Conservation (phyloP, 2,113 vertebrate genomes). For the Nothobranchius furzeri region DNA sequence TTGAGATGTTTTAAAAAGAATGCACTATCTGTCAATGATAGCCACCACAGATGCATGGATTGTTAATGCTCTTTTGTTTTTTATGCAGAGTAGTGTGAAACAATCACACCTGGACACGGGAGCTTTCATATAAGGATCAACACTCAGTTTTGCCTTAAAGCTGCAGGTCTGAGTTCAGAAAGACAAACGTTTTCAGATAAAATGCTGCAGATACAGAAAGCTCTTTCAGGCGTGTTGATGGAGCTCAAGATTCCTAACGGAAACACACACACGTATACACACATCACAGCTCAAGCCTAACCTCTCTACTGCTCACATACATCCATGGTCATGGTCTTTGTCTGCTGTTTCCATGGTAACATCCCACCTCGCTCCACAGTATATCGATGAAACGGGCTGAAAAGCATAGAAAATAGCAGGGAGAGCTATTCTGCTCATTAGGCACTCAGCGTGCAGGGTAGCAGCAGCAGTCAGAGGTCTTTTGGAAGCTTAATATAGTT, state of each 20-base stretch:
- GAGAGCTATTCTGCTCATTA: slow-evolving; percentile 66
- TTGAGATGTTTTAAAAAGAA: too few species aligned
- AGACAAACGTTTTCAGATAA: neutral
- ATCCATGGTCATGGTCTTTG: slow-evolving; percentile 45
- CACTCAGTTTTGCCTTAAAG: neutral
- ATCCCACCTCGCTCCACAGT: slow-evolving; percentile 49
- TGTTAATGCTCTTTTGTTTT: neutral
- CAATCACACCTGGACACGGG: slow-evolving; percentile 22
- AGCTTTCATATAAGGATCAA: neutral
- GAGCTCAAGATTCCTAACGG: slow-evolving; percentile 33
- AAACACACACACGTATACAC: neutral
- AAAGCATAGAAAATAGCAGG: slow-evolving; percentile 40
- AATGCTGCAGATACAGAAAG: neutral
- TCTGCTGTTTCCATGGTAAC: slow-evolving; percentile 79
- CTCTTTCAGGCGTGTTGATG: neutral
- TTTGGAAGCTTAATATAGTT: slow-evolving; percentile 22
- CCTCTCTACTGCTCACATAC: slow-evolving; percentile 24
- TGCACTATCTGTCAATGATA: too few species aligned
- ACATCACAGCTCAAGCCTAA: slow-evolving; percentile 19
- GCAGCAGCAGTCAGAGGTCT: slow-evolving; percentile 38
- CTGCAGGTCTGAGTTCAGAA: neutral
- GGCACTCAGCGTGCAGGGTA: slow-evolving; percentile 45
- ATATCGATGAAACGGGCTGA: slow-evolving; percentile 46
- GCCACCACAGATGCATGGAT: too few species aligned
- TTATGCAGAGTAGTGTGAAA: slow-evolving; percentile 7